Evolutionary conservation across 2,888 invertebrate species (phyloP).

Genomic region (Ethmia dodecea): DNA sequence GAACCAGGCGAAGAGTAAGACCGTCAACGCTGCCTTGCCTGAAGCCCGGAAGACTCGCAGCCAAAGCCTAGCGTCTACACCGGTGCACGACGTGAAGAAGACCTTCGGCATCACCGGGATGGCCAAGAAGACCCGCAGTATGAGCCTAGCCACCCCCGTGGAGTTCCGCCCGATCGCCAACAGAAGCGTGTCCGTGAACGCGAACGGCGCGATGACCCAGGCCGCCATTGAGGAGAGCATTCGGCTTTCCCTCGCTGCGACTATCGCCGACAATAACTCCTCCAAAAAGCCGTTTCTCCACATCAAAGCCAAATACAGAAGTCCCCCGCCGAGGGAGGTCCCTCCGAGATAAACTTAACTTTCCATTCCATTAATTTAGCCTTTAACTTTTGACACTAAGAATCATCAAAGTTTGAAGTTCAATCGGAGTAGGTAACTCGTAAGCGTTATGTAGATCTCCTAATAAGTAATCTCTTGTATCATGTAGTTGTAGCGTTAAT

Average conservation of each 20-base stretch:
- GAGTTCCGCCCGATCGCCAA: slow-evolving; percentile 40
- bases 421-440: slow-evolving; percentile 23
- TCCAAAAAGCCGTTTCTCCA: slow-evolving; percentile 79
- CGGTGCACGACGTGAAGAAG: slow-evolving; percentile 45
- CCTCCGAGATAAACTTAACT: slow-evolving; percentile 71
- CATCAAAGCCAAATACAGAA: slow-evolving; percentile 85
- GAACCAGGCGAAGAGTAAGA: slow-evolving; percentile 37
- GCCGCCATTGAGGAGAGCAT: slow-evolving; percentile 71
- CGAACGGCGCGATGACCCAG: slow-evolving; percentile 54
- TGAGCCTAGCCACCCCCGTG: slow-evolving; percentile 51
- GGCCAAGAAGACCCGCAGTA: slow-evolving; percentile 59
- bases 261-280: slow-evolving; percentile 48
- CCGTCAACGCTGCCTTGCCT: slow-evolving; percentile 41
- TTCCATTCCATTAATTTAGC: slow-evolving; percentile 56
- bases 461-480: slow-evolving; percentile 44
- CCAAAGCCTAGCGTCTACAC: slow-evolving; percentile 61
- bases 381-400: slow-evolving; percentile 23
- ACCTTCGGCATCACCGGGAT: slow-evolving; percentile 34
- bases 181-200: slow-evolving; percentile 37
- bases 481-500: slow-evolving; percentile 32
- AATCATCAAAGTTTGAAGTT: slow-evolving; percentile 11
- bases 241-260: slow-evolving; percentile 57
- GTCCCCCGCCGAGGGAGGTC: slow-evolving; percentile 79
- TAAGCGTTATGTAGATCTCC: slow-evolving; percentile 58
- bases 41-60: slow-evolving; percentile 42